Percentiles rank a stretch among this genome's conserved stretches.
Conservation (phyloP, 2,113 vertebrate species). For the Ramphastos sulfuratus region DNA sequence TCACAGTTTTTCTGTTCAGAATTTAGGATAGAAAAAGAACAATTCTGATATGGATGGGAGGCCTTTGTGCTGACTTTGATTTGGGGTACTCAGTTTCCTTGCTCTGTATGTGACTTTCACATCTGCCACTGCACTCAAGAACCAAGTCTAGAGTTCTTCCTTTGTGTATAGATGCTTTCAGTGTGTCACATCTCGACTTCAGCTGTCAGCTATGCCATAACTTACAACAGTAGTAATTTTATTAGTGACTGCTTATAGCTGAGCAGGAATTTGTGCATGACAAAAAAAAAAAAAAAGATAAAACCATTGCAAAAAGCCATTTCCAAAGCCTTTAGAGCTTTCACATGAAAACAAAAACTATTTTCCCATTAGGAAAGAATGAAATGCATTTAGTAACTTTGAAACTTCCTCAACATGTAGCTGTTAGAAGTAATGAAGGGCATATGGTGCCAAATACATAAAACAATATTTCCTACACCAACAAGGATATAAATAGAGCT, state of each 20-base stretch:
- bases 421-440: constrained; percentile 47
- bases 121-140: background rate
- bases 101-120: background rate
- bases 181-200: background rate
- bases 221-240: constrained; percentile 16
- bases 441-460: constrained; percentile 52
- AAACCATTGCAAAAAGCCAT: background rate
- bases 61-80: background rate
- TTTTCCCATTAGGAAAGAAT: constrained; percentile 31
- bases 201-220: background rate
- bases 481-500: constrained; percentile 45
- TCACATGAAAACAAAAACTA: constrained; percentile 13
- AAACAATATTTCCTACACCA: constrained; percentile 60
- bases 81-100: background rate
- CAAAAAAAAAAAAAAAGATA: background rate
- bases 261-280: background rate
- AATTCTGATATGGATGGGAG: background rate
- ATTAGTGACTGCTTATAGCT: constrained; percentile 25
- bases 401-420: constrained; percentile 46
- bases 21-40: background rate
- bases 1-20: background rate
- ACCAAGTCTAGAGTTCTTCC: background rate
- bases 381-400: constrained; percentile 43
- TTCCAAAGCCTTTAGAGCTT: constrained; percentile 40
- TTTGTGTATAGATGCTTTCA: background rate